These are phyloP conservation scores for Macrophya annulata DNA, from an alignment of 2,888 invertebrate genomes.

Conservation along the genomic window DNA sequence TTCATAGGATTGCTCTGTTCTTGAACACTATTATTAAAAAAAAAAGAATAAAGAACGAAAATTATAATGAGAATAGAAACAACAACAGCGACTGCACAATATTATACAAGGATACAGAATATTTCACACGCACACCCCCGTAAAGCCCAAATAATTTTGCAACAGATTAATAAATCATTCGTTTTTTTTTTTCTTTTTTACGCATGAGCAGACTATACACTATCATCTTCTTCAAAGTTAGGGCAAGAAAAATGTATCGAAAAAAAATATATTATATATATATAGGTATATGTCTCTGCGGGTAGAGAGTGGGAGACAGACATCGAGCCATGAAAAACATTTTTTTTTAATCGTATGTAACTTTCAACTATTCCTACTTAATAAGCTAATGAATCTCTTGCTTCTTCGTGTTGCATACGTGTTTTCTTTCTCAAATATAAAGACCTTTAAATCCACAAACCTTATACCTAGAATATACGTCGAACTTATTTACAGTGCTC, in stretches of 20 bases:
- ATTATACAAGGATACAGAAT: constrained; percentile 43
- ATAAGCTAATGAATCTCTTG: constrained; percentile 25
- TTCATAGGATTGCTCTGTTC: constrained; percentile 48
- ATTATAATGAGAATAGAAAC: constrained; percentile 27
- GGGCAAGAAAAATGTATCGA: constrained; percentile 7
- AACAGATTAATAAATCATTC: background rate
- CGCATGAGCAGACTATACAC: constrained; percentile 27
- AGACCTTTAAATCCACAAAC: constrained; percentile 28
- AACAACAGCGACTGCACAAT: constrained; percentile 37
- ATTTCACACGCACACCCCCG: background rate
- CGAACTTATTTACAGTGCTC: constrained; percentile 49
- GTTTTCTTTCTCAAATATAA: background rate
- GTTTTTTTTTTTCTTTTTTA: background rate
- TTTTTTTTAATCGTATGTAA: background rate
- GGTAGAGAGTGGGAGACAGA: background rate
- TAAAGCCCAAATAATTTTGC: background rate
- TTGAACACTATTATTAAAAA: constrained; percentile 35
- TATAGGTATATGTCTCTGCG: background rate
- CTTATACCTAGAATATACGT: constrained; percentile 22
- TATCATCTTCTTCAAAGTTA: background rate
- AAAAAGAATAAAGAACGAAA: background rate
- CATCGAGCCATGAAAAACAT: constrained; percentile 33
- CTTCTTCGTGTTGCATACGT: constrained; percentile 4
- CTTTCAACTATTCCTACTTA: background rate
- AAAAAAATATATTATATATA: background rate